Evolutionary conservation across 2,113 vertebrate genomes (phyloP), one percentile per base, ranked within the genome.

Genomic region (Panthera tigris): DNA sequence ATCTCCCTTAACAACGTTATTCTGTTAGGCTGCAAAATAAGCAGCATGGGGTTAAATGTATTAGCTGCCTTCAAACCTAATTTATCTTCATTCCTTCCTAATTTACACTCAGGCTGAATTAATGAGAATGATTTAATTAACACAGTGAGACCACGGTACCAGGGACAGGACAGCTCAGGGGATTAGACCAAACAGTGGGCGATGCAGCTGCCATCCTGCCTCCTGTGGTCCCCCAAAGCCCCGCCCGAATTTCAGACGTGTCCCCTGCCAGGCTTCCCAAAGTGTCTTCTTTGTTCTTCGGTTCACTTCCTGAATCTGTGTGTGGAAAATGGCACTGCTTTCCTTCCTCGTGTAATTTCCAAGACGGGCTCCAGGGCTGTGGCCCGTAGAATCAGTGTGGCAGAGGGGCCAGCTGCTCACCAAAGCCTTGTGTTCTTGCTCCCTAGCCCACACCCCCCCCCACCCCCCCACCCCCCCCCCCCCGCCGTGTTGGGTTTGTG

Each of bases 101-200:
- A 99, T 99, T 99, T 98, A 98, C 96, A 98, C 98, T 98, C 63
- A 0, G 98, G 98, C 98, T 98, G 95, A 98, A 99, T 98, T 98
- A 98, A 99, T 98, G 98, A 99, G 97, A 98, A 97, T 98, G 66
- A 98, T 99, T 98, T 99, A 98, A 99, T 99, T 99, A 99, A 98
- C 98, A 95, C 45, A 36, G 66, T 96, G 95, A 82, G 97, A 98
- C 95, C 96, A 68, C 63, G 96, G 96, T 97, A 96, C 97, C 81
- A 79, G 95, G 98, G 96, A 97, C 97, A 89, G 96, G 65, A 84
- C 93, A 48, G 98, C 98, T 95, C 82, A 25, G 65, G 45, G 97
- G 7, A 95, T 96, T 89, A 33, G 80, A 89, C 71, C 66, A 61
- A 80, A 69, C 78, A 61, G 74, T 85, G 80, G 90, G 65, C 89